These are phyloP conservation scores for Drosophila neocordata DNA, from an alignment of 1,140 invertebrate species.

Conservation along the genomic window DNA sequence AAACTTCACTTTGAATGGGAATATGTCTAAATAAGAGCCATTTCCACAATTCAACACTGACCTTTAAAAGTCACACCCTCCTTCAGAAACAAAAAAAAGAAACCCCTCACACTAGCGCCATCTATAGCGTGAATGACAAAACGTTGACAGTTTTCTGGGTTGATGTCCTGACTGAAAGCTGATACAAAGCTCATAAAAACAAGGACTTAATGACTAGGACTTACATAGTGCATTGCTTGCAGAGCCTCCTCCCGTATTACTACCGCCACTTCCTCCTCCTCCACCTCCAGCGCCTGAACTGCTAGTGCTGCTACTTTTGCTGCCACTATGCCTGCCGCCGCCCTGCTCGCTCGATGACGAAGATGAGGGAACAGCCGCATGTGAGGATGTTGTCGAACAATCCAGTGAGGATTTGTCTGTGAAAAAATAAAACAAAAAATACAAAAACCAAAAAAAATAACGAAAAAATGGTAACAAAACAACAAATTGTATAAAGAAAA, in stretches of 20 bases:
- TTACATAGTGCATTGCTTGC: constrained; percentile 69
- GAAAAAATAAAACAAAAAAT: constrained; percentile 34
- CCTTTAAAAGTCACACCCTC: not conserved
- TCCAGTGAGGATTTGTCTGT: constrained; percentile 78
- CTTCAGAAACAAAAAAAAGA: not conserved
- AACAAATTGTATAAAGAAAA: too few relatives aligned
- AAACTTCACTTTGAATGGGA: too few relatives aligned
- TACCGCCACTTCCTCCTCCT: constrained; percentile 13
- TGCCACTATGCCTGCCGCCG: constrained; percentile 52
- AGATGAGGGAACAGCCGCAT: constrained; percentile 51
- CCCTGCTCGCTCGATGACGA: constrained; percentile 53
- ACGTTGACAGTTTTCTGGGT: not conserved
- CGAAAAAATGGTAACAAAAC: constrained; percentile 21
- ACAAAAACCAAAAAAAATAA: constrained; percentile 31
- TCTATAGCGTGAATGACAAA: not conserved
- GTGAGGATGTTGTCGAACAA: constrained; percentile 71
- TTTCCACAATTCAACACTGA: not conserved
- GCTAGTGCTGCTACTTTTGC: constrained; percentile 59
- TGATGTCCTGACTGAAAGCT: constrained; percentile 9
- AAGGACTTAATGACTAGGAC: constrained; percentile 30
- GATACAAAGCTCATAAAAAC: not conserved
- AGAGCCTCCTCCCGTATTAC: constrained; percentile 20
- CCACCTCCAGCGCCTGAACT: not conserved
- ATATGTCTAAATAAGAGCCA: too few relatives aligned
- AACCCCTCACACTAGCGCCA: not conserved